phyloP scores from a whole-genome alignment of 2,888 invertebrate genomes.

The Cantharis lateralis region DNA sequence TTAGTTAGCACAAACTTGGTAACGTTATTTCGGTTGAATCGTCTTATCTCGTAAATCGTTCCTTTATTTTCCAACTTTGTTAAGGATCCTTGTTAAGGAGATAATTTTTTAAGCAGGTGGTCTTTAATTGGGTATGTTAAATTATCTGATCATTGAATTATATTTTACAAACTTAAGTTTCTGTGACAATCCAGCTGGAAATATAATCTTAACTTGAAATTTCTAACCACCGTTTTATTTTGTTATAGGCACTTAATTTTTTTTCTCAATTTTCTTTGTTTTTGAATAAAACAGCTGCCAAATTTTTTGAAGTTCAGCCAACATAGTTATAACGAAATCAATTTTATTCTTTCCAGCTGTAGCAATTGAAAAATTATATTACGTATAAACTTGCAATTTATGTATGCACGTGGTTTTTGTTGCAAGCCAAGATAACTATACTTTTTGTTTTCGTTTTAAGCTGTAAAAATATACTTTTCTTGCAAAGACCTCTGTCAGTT shows the following conservation, averaged over 20 bases:
- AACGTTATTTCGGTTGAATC: background rate
- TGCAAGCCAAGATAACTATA: background rate
- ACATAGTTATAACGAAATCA: background rate
- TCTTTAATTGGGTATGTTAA: background rate
- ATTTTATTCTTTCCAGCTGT: background rate
- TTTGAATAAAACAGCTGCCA: background rate
- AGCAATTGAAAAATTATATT: background rate
- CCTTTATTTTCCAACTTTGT: background rate
- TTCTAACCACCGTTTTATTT: too few relatives aligned
- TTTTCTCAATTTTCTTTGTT: background rate
- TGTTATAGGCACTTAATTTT: too few relatives aligned
- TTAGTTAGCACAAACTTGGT: too few relatives aligned
- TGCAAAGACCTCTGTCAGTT: background rate
- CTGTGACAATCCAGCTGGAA: background rate
- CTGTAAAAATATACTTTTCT: background rate
- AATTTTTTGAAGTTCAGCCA: too few relatives aligned
- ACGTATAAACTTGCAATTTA: background rate
- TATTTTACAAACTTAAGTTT: background rate
- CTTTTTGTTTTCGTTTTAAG: background rate
- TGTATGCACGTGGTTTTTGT: background rate
- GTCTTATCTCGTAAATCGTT: background rate
- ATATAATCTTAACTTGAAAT: too few relatives aligned
- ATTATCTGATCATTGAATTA: background rate
- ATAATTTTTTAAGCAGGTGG: background rate
- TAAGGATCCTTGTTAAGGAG: too few relatives aligned